These are phyloP conservation scores for Hydrochoerus hydrochaeris DNA, from an alignment of 2,113 vertebrate genomes.

Conservation along the genomic window DNA sequence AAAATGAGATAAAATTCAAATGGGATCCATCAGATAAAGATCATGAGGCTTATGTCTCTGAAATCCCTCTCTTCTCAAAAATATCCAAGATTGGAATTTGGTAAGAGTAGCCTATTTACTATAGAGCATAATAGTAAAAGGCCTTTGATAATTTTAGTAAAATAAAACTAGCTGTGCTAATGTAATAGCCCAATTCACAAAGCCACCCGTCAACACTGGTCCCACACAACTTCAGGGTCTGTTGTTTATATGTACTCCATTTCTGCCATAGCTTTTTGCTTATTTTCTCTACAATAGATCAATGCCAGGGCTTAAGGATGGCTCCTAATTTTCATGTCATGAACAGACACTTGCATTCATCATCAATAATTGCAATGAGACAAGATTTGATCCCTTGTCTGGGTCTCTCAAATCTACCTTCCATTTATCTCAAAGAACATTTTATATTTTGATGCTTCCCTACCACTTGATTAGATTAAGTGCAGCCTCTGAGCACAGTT, in stretches of 20 bases:
- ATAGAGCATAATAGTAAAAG: neutral
- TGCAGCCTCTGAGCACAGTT: no score
- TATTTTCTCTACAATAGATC: neutral
- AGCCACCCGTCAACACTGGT: neutral
- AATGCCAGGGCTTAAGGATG: neutral
- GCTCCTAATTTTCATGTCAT: neutral
- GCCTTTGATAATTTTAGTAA: constrained; percentile 13
- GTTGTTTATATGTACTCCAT: neutral
- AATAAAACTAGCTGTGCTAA: neutral
- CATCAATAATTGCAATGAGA: neutral
- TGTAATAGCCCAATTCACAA: neutral
- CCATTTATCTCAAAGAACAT: neutral
- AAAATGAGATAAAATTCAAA: neutral
- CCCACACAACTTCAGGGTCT: neutral
- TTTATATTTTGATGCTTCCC: neutral
- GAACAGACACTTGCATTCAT: neutral
- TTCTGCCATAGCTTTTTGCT: neutral
- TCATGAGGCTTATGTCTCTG: neutral
- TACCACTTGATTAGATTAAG: neutral
- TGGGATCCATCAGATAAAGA: neutral
- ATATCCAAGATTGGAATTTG: neutral
- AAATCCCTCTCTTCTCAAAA: neutral
- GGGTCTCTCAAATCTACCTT: neutral
- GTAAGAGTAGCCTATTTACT: neutral
- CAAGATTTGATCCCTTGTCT: neutral